phyloP scores from a whole-genome alignment of 2,888 invertebrate genomes.

The Aporophyla lueneburgensis region DNA sequence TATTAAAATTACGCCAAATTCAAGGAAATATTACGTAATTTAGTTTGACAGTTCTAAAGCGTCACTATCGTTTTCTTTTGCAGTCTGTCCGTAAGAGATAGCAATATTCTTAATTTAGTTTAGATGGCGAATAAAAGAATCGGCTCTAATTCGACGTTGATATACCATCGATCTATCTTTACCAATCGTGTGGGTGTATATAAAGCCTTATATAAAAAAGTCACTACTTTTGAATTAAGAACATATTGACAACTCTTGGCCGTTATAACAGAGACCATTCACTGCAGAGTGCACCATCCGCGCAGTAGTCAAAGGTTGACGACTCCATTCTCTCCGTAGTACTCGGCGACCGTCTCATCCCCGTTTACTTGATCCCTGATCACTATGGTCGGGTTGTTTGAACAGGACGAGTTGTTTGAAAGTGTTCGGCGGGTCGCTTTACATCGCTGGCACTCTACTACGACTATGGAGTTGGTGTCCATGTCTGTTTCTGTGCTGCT shows the following conservation, averaged over 20 bases:
- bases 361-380: constrained; percentile 83
- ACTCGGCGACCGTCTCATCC: constrained; percentile 77
- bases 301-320: constrained; percentile 87
- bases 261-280: constrained; percentile 62
- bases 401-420: constrained; percentile 74
- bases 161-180: too few relatives aligned
- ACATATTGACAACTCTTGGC: constrained; percentile 44
- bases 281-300: constrained; percentile 90
- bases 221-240: constrained; percentile 18
- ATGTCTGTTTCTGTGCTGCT: constrained; percentile 88
- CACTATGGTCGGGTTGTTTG: constrained; percentile 83
- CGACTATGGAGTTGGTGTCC: constrained; percentile 86
- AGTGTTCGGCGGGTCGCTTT: constrained; percentile 75
- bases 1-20: too few relatives aligned
- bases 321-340: constrained; percentile 80
- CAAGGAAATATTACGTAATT: too few relatives aligned
- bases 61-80: too few relatives aligned
- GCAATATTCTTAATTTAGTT: too few relatives aligned
- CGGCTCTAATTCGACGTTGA: not conserved
- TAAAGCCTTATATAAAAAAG: constrained; percentile 13
- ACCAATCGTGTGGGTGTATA: not conserved
- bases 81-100: too few relatives aligned
- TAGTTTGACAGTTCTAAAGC: too few relatives aligned
- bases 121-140: too few relatives aligned
- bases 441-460: constrained; percentile 86